Conservation (phyloP, 2,113 vertebrate species). For the Serinus canaria region DNA sequence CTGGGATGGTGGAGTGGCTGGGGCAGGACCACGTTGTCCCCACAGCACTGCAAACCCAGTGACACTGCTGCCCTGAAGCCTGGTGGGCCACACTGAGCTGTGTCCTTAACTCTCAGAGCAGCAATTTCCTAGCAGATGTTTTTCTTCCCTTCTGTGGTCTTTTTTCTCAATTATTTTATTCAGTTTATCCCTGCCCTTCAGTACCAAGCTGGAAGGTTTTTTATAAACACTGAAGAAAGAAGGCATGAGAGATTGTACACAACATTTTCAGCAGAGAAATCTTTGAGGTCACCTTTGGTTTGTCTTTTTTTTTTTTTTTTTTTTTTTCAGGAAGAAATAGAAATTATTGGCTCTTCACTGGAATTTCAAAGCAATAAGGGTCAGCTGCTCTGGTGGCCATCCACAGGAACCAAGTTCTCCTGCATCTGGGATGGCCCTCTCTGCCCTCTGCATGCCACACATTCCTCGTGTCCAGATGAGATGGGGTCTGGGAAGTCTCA, state of each 20-base stretch:
- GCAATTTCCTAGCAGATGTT: neutral
- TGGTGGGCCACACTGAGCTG: neutral
- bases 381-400: neutral
- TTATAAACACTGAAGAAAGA: neutral
- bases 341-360: neutral
- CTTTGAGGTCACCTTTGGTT: neutral
- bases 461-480: constrained; percentile 18
- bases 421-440: neutral
- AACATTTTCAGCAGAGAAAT: neutral
- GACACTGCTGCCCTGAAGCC: neutral
- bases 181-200: neutral
- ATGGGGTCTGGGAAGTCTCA: constrained; percentile 15
- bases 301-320: neutral
- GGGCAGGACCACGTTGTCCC: accelerated
- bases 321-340: neutral
- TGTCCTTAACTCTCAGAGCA: neutral
- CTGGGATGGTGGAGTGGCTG: neutral
- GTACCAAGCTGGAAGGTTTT: neutral
- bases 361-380: neutral
- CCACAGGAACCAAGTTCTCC: neutral
- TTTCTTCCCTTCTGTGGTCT: neutral
- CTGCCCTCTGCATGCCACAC: neutral
- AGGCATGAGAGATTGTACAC: neutral
- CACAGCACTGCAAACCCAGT: neutral
- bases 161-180: neutral